Conservation (phyloP, 2,888 invertebrate species). For the Opisthograptis luteolata region DNA sequence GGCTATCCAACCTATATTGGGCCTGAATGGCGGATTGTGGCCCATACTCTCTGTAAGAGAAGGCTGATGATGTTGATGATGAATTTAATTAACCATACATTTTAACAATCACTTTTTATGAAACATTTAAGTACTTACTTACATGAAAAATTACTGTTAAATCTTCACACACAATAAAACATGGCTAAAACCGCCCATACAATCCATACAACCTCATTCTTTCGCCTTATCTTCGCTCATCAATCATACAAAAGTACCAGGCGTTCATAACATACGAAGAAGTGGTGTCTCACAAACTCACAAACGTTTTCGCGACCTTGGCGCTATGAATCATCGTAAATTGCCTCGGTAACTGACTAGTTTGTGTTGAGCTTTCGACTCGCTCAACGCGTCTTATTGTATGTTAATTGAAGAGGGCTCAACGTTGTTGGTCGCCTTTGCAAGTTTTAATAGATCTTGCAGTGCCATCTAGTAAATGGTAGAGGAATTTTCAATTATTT, state of each 20-base stretch:
- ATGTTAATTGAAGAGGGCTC: constrained; percentile 20
- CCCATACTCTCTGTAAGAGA: no score
- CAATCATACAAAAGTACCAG: constrained; percentile 54
- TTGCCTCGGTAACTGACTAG: constrained; percentile 34
- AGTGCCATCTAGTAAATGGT: constrained; percentile 33
- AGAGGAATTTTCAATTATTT: constrained; percentile 2
- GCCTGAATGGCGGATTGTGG: no score
- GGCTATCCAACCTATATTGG: no score
- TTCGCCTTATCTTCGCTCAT: constrained; percentile 41
- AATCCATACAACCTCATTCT: constrained; percentile 36
- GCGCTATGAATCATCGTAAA: constrained; percentile 48
- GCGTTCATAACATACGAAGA: constrained; percentile 43
- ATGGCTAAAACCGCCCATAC: constrained; percentile 25
- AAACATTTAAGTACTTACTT: no score
- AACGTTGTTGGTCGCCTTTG: constrained; percentile 4
- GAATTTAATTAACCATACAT: no score
- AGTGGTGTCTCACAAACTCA: constrained; percentile 36
- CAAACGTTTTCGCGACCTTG: constrained; percentile 53
- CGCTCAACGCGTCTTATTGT: constrained; percentile 1
- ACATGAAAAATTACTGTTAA: constrained; percentile 19
- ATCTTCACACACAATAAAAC: constrained; percentile 27
- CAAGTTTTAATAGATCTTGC: constrained; percentile 13
- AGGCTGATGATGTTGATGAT: no score
- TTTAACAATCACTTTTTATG: constrained; percentile 7
- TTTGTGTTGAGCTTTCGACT: constrained; percentile 31